These are phyloP conservation scores for Otus scops DNA, from an alignment of 2,797 vertebrate species.

Conservation along the genomic window DNA sequence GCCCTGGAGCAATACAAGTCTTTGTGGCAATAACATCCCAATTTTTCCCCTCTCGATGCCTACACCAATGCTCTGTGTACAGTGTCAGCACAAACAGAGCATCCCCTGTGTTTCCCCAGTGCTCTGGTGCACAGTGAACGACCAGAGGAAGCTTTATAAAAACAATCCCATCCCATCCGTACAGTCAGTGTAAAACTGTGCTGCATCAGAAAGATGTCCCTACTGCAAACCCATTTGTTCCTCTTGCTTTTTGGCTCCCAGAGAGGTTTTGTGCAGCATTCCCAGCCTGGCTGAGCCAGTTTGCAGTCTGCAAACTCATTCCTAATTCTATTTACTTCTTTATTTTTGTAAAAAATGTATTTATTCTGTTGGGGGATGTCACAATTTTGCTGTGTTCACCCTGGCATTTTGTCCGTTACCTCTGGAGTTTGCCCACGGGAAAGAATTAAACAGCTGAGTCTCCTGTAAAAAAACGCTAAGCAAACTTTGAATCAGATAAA, in stretches of 20 bases:
- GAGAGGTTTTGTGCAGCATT: background rate
- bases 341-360: constrained; percentile 34
- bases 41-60: background rate
- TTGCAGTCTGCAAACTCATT: background rate
- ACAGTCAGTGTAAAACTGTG: background rate
- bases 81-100: background rate
- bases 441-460: constrained; percentile 56
- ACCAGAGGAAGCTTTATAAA: background rate
- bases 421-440: constrained; percentile 39
- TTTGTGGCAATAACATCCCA: background rate
- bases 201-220: background rate
- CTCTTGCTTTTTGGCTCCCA: background rate
- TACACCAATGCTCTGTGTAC: fast-evolving
- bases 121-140: background rate
- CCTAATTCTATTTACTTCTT: background rate
- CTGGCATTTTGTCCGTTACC: constrained; percentile 60
- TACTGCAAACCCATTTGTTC: background rate
- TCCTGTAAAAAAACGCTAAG: constrained; percentile 16
- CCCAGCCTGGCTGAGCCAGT: background rate
- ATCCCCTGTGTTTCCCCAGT: background rate
- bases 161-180: too few relatives aligned
- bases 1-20: background rate
- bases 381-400: constrained; percentile 48
- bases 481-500: constrained; percentile 42
- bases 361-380: constrained; percentile 32